Base-by-base conservation (phyloP, 2,888 invertebrate species). In the Unio delphinus region DNA sequence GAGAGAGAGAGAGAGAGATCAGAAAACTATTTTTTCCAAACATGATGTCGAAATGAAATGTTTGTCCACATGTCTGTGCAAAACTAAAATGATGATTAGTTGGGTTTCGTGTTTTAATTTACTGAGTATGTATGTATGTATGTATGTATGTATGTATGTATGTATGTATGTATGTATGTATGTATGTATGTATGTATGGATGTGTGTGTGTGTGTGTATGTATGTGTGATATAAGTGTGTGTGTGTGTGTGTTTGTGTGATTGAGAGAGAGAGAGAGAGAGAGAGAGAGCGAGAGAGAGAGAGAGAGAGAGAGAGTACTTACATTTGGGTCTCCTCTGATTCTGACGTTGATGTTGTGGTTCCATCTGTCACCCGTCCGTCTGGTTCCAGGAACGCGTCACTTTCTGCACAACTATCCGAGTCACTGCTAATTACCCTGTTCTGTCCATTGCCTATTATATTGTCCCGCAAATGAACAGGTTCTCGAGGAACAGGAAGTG, bases 321-420 rank as follows among this genome's bases (percentile, higher is more conserved):
- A 81, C 81, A 81, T 81, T 77, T 81, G 81, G 23, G 81, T 81
- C 64, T 81, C 81, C 65, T 81, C 81, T 0, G 81, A 81, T 45
- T 74, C 75, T 28, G 79, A 80, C 28, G 79, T 81, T 17, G 75
- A 72, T 55, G 79, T 79, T 6, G 76, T 80, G 20, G 76, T 76
- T 62, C 75, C 81, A 68, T 76, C 77, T 30, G 79, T 80, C 18
- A 67, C 73, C 61, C 76, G 78, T 28, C 74, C 79, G 23, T 70
- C 70, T 5, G 65, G 65, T 34, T 70, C 74, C 61, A 74, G 67
- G 55, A 70, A 63, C 66, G 72, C 57, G 58, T 81, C 81, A 20
- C 70, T 79, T 56, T 81, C 81, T 18, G 81, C 78, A 68, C 78
- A 78, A 54, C 78, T 78, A 68, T 81, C 81, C 60, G 79, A 78